These are phyloP conservation scores for Crossaster papposus DNA, from an alignment of 53 echinoderm and acorn worm genomes.

Conservation along the genomic window DNA sequence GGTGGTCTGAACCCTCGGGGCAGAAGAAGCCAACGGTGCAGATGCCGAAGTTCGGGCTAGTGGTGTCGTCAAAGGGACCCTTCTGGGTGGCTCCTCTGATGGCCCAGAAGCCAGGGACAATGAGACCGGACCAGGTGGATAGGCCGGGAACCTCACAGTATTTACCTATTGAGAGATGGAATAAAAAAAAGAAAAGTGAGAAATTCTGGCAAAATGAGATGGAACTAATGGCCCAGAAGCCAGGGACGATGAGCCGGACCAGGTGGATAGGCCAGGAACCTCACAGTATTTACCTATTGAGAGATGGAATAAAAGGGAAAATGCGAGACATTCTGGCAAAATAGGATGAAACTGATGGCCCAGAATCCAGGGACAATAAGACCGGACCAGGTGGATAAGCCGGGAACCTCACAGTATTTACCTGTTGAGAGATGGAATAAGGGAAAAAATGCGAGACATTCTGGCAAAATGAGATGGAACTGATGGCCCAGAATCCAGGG, in stretches of 20 bases:
- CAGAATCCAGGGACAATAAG: conserved; percentile 82
- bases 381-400: conserved; percentile 78
- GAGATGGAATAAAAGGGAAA: too few relatives aligned
- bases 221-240: conserved; percentile 85
- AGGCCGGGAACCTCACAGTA: conserved; percentile 86
- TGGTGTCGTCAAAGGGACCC: conserved; percentile 90
- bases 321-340: too few relatives aligned
- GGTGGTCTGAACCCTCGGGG: conserved; percentile 79
- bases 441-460: too few relatives aligned
- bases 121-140: conserved; percentile 75
- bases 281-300: conserved; percentile 83
- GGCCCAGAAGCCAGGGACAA: conserved; percentile 86
- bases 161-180: conserved; percentile 47
- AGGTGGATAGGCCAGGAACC: conserved; percentile 71
- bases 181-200: too few relatives aligned
- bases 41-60: conserved; percentile 77
- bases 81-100: conserved; percentile 72
- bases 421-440: conserved; percentile 42
- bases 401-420: conserved; percentile 80
- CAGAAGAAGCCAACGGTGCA: conserved; percentile 90
- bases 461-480: too few relatives aligned
- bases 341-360: too few relatives aligned
- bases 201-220: too few relatives aligned
- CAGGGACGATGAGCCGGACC: conserved; percentile 77
- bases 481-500: conserved; percentile 85